phyloP scores from a whole-genome alignment of 2,113 vertebrate species.

The Ptychochromis oligacanthus region DNA sequence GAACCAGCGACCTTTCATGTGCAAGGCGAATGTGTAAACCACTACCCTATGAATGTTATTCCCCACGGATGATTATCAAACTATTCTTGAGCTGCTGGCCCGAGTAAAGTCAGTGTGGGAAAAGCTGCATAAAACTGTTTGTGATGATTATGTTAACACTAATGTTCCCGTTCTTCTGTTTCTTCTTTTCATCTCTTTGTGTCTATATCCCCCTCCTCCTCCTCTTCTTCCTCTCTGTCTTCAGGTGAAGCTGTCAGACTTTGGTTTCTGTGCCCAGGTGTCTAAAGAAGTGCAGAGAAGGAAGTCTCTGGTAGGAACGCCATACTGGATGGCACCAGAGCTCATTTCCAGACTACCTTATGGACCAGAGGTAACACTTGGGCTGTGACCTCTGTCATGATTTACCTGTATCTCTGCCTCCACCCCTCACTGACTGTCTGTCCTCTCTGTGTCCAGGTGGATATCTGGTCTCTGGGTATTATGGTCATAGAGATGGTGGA shows the following conservation, averaged over 20 bases:
- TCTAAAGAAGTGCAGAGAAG: slow-evolving; percentile 90
- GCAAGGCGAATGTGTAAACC: too few relatives aligned
- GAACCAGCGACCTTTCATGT: too few relatives aligned
- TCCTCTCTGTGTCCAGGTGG: slow-evolving; percentile 77
- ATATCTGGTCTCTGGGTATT: slow-evolving; percentile 95
- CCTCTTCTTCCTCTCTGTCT: not conserved
- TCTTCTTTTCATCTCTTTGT: not conserved
- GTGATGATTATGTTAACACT: not conserved
- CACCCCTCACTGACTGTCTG: not conserved
- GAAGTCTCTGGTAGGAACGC: slow-evolving; percentile 90
- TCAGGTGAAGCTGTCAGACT: slow-evolving; percentile 96
- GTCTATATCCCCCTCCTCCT: rapidly evolving
- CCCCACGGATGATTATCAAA: not conserved
- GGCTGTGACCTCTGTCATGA: not conserved
- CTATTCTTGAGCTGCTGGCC: too few relatives aligned
- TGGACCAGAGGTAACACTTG: slow-evolving; percentile 82
- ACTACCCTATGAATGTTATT: too few relatives aligned
- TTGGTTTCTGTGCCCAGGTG: slow-evolving; percentile 94
- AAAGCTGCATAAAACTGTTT: not conserved
- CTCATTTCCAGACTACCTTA: slow-evolving; percentile 92
- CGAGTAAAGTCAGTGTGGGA: not conserved
- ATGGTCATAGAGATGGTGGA: slow-evolving; percentile 99
- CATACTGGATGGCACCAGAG: slow-evolving; percentile 94
- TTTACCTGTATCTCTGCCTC: not conserved
- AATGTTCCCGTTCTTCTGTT: not conserved